Percentiles rank a stretch among this genome's conserved stretches.
Conservation (phyloP, 2,113 vertebrate species). For the Pterocles burchelli region DNA sequence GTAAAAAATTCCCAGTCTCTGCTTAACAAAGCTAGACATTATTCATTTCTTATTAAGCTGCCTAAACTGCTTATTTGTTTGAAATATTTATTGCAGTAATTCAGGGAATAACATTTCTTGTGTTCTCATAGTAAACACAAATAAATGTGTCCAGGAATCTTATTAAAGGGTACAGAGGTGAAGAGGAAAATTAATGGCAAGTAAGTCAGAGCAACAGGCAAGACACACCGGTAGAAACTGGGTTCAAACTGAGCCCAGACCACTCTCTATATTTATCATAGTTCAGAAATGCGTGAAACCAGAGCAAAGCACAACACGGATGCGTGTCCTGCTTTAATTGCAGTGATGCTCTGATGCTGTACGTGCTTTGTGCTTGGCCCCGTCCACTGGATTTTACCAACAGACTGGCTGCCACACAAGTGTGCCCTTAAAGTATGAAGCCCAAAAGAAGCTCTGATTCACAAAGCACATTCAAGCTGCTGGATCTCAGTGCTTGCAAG, state of each 20-base stretch:
- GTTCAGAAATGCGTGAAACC: background rate
- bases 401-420: background rate
- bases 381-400: background rate
- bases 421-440: background rate
- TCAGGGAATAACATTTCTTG: background rate
- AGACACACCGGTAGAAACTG: background rate
- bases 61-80: background rate
- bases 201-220: background rate
- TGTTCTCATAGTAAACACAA: background rate
- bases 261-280: background rate
- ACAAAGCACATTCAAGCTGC: background rate
- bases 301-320: background rate
- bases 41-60: background rate
- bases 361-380: background rate
- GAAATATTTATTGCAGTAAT: background rate
- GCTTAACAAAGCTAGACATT: background rate
- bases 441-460: background rate
- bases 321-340: background rate
- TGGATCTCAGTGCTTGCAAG: background rate
- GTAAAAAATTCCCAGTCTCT: background rate
- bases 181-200: background rate
- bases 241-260: background rate
- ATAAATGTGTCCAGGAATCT: background rate
- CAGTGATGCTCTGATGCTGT: background rate
- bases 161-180: rapidly evolving